phyloP scores from a whole-genome alignment of 2,888 invertebrate species.

The Xylophagus ater region DNA sequence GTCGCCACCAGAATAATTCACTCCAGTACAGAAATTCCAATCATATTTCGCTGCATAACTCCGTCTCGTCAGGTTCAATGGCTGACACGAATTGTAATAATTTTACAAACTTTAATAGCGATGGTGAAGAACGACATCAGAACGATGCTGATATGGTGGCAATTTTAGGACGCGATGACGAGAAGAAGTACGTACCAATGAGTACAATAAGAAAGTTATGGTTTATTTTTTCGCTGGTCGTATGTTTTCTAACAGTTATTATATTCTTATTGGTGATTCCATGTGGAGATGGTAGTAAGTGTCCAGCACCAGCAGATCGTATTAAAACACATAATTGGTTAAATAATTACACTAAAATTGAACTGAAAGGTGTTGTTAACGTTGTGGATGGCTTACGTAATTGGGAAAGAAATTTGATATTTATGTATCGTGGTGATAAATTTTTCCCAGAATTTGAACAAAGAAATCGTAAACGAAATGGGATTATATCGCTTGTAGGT shows the following conservation, averaged over 20 bases:
- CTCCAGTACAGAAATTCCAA: constrained; percentile 22
- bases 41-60: constrained; percentile 27
- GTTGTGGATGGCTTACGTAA: constrained; percentile 53
- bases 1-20: constrained; percentile 19
- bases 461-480: constrained; percentile 40
- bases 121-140: constrained; percentile 31
- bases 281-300: constrained; percentile 58
- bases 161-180: constrained; percentile 34
- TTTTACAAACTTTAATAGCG: constrained; percentile 32
- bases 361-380: constrained; percentile 57
- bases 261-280: constrained; percentile 67
- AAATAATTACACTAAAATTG: constrained; percentile 54
- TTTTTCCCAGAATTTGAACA: constrained; percentile 45
- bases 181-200: constrained; percentile 47
- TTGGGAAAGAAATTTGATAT: constrained; percentile 57
- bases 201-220: constrained; percentile 55
- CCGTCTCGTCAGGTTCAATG: constrained; percentile 22
- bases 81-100: constrained; percentile 22
- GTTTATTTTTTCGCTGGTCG: constrained; percentile 56
- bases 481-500: constrained; percentile 58
- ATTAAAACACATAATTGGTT: constrained; percentile 57
- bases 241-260: constrained; percentile 59
- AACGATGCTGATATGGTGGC: constrained; percentile 36
- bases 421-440: constrained; percentile 59
- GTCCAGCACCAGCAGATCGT: constrained; percentile 45